Evolutionary conservation across 1,140 invertebrate species (phyloP).

Genomic region (Rhyzopertha dominica): DNA sequence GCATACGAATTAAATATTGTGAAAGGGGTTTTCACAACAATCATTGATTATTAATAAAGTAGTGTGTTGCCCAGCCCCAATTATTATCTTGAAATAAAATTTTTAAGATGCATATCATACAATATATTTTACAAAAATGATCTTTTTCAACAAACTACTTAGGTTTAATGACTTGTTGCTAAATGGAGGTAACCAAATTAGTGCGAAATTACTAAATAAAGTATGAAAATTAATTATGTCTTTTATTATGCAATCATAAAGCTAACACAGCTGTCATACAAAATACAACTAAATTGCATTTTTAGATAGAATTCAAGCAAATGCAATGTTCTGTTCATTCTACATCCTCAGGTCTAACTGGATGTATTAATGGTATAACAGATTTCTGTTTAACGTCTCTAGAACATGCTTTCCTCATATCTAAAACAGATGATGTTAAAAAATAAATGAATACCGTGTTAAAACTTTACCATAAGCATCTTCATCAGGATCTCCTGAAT

Average conservation of each 20-base stretch:
- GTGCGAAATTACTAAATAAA: constrained; percentile 6
- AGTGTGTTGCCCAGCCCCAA: too few relatives aligned
- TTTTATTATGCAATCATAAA: too few relatives aligned
- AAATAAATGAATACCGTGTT: not conserved
- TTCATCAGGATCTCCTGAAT: constrained; percentile 95
- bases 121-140: too few relatives aligned
- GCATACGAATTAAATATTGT: too few relatives aligned
- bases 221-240: too few relatives aligned
- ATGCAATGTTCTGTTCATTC: constrained; percentile 59
- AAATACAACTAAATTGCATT: constrained; percentile 3
- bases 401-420: constrained; percentile 97
- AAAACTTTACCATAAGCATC: constrained; percentile 88
- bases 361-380: constrained; percentile 87
- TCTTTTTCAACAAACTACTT: not conserved
- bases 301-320: constrained; percentile 6
- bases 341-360: constrained; percentile 92
- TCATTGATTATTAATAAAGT: too few relatives aligned
- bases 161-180: constrained; percentile 1
- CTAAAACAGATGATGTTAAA: constrained; percentile 54
- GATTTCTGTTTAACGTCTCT: constrained; percentile 90
- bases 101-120: too few relatives aligned
- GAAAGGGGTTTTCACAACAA: too few relatives aligned
- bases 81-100: too few relatives aligned
- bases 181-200: constrained; percentile 3
- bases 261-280: not conserved